Percentiles rank a stretch among this genome's conserved stretches.
Conservation (phyloP, 2,113 vertebrate genomes). For the Pterocles orientalis region DNA sequence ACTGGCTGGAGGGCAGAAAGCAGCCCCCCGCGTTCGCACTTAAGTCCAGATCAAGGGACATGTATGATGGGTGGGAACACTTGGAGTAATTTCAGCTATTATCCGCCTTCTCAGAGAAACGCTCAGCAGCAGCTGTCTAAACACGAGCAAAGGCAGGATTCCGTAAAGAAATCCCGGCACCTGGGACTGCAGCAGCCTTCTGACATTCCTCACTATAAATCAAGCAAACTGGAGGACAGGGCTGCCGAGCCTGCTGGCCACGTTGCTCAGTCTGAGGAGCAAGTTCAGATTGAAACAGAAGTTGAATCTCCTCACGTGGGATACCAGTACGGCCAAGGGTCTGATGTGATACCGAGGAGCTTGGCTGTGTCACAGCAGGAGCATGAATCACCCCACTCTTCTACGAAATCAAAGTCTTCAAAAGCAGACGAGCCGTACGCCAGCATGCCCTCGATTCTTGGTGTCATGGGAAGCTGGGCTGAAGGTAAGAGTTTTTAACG, state of each 20-base stretch:
- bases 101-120: constrained; percentile 61
- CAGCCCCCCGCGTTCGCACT: constrained; percentile 63
- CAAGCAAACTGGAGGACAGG: constrained; percentile 70
- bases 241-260: constrained; percentile 58
- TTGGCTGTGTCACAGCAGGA: constrained; percentile 54
- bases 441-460: constrained; percentile 79
- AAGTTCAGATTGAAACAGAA: constrained; percentile 55
- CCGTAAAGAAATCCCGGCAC: constrained; percentile 72
- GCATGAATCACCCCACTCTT: background rate
- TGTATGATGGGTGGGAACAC: constrained; percentile 64
- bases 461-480: constrained; percentile 82
- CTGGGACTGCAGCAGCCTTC: constrained; percentile 67
- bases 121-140: constrained; percentile 70
- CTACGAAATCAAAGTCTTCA: constrained; percentile 56
- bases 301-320: constrained; percentile 46
- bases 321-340: constrained; percentile 60
- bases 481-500: constrained; percentile 76
- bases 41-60: constrained; percentile 71
- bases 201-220: constrained; percentile 66
- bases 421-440: constrained; percentile 82
- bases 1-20: constrained; percentile 72
- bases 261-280: constrained; percentile 51
- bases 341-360: constrained; percentile 61
- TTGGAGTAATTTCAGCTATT: constrained; percentile 76
- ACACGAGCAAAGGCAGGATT: constrained; percentile 72